Conservation (phyloP, 2,797 vertebrate species). For the Chloroceryle amazona region DNA sequence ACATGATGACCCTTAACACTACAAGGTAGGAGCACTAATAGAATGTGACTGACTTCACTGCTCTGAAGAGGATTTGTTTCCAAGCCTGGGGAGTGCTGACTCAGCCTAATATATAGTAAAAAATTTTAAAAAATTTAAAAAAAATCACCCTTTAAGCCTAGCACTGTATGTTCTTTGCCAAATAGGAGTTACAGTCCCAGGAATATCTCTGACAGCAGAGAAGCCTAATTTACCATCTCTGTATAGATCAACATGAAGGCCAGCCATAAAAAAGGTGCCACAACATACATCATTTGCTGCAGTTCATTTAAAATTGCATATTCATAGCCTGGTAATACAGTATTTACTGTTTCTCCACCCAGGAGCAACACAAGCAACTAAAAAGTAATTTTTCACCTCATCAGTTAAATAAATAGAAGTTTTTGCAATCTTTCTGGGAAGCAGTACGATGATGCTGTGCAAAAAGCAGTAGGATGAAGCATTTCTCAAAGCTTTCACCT, state of each 20-base stretch:
- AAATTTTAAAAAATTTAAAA: neutral
- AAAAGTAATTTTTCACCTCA: conserved; percentile 34
- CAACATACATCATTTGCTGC: conserved; percentile 45
- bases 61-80: neutral
- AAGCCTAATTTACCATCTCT: conserved; percentile 42
- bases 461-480: neutral
- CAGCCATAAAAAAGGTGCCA: conserved; percentile 29
- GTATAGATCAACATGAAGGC: conserved; percentile 47
- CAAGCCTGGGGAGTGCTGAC: neutral
- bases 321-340: conserved; percentile 60
- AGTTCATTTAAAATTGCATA: conserved; percentile 41
- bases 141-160: neutral
- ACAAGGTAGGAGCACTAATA: neutral
- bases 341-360: conserved; percentile 49
- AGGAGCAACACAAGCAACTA: neutral
- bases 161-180: neutral
- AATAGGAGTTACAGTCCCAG: conserved; percentile 34
- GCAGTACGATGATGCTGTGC: neutral
- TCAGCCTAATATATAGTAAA: neutral
- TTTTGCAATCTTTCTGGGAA: neutral
- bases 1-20: neutral
- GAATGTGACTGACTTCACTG: neutral
- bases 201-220: conserved; percentile 24
- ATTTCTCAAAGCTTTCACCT: neutral
- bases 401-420: neutral